Conservation (phyloP, 1,140 invertebrate genomes). For the Oryctes rhinoceros region DNA sequence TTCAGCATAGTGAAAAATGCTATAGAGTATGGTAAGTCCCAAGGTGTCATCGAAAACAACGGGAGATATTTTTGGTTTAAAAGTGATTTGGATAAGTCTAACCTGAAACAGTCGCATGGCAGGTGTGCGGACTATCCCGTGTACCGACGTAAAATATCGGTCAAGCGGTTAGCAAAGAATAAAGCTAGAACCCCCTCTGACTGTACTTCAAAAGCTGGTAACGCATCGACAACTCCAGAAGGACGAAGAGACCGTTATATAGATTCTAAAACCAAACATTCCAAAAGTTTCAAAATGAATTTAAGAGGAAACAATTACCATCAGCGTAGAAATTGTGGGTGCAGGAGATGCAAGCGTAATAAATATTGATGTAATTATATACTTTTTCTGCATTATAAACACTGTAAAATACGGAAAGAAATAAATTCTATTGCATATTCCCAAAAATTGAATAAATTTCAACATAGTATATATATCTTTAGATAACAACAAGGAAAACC, state of each 20-base stretch:
- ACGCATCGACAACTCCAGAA: not conserved
- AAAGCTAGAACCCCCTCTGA: not conserved
- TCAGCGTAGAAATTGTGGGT: not conserved
- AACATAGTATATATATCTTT: too few relatives aligned
- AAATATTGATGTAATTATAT: too few relatives aligned
- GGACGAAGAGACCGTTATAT: not conserved
- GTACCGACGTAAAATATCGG: not conserved
- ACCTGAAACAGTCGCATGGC: not conserved
- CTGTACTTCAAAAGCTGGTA: not conserved
- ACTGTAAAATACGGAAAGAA: too few relatives aligned
- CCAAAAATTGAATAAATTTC: too few relatives aligned
- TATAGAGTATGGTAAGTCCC: not conserved
- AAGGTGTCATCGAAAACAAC: not conserved
- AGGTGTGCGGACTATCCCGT: not conserved
- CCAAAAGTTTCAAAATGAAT: not conserved
- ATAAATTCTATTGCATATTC: too few relatives aligned
- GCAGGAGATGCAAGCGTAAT: not conserved
- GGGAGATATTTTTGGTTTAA: constrained; percentile 17
- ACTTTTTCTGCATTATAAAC: too few relatives aligned
- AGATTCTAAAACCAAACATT: not conserved
- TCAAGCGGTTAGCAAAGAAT: not conserved
- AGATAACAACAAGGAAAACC: too few relatives aligned
- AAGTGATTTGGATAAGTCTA: not conserved
- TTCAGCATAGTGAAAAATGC: constrained; percentile 16
- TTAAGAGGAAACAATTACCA: not conserved